phyloP scores from a whole-genome alignment of 1,140 invertebrate species.

The Macrobrachium rosenbergii region DNA sequence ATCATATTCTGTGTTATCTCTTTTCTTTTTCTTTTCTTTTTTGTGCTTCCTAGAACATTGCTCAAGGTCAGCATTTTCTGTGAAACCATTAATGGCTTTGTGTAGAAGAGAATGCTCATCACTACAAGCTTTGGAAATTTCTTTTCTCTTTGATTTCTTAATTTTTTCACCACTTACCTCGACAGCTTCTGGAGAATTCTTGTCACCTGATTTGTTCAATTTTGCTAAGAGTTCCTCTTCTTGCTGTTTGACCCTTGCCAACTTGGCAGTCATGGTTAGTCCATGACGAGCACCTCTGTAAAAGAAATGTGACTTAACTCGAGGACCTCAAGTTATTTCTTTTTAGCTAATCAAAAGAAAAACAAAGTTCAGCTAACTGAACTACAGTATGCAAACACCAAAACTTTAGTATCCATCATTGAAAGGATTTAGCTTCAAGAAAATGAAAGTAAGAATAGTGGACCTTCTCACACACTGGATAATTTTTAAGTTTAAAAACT shows the following conservation, averaged over 20 bases:
- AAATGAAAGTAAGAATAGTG: no score
- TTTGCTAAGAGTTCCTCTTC: slow-evolving; percentile 67
- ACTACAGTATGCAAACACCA: no score
- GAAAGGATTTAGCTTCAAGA: no score
- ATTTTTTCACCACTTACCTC: no score
- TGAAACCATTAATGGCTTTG: no score
- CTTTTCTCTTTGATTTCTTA: no score
- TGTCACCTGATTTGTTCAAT: neutral
- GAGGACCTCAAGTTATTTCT: neutral
- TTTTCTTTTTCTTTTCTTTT: slow-evolving; percentile 16
- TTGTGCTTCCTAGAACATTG: no score
- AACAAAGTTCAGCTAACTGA: no score
- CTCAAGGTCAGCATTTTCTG: no score
- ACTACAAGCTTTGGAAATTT: neutral
- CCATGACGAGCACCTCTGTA: slow-evolving; percentile 70
- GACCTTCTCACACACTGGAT: no score
- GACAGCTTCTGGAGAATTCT: neutral
- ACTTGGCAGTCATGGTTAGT: slow-evolving; percentile 69
- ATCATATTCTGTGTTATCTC: neutral
- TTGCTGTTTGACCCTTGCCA: slow-evolving; percentile 69
- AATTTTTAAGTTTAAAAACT: no score
- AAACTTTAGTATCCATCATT: no score
- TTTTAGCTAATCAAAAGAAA: neutral
- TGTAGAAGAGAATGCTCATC: neutral
- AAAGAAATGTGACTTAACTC: slow-evolving; percentile 47